Conservation (phyloP, 2,113 vertebrate genomes). For the Rhynchomys soricoides region DNA sequence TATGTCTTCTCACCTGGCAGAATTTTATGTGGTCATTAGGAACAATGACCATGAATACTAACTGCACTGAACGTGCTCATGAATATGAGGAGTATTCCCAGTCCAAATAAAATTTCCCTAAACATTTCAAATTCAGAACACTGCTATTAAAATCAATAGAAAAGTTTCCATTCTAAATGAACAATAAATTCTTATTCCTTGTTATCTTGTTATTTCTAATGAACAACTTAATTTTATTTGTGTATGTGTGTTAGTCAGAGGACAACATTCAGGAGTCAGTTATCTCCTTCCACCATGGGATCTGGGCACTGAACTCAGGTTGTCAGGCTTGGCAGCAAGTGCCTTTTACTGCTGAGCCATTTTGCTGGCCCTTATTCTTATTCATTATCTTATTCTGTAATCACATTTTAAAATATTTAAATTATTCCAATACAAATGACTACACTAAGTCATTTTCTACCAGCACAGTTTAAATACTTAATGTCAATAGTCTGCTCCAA, state of each 20-base stretch:
- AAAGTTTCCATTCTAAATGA: slow-evolving; percentile 33
- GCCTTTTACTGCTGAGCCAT: background rate
- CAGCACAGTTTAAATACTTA: slow-evolving; percentile 1
- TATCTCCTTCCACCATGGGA: background rate
- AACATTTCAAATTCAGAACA: slow-evolving; percentile 36
- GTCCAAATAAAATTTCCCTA: slow-evolving; percentile 38
- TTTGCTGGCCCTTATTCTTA: background rate
- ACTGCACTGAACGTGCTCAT: background rate
- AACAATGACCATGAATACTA: background rate
- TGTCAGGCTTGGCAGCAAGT: background rate
- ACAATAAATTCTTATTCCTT: slow-evolving; percentile 33
- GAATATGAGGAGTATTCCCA: background rate
- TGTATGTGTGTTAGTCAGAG: background rate
- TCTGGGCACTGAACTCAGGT: background rate
- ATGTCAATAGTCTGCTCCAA: background rate
- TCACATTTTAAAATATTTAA: slow-evolving; percentile 7
- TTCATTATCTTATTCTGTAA: slow-evolving; percentile 26
- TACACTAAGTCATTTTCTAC: slow-evolving; percentile 23
- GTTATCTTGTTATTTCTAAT: background rate
- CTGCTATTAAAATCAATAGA: slow-evolving; percentile 8
- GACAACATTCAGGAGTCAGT: background rate
- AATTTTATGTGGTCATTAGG: slow-evolving; percentile 16
- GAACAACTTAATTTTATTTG: background rate
- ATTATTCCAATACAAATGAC: slow-evolving; percentile 35
- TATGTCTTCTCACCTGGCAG: background rate